Evolutionary conservation across 2,113 vertebrate species (phyloP), one percentile per base, ranked within the genome.

Genomic region (Ptilonorhynchus violaceus): DNA sequence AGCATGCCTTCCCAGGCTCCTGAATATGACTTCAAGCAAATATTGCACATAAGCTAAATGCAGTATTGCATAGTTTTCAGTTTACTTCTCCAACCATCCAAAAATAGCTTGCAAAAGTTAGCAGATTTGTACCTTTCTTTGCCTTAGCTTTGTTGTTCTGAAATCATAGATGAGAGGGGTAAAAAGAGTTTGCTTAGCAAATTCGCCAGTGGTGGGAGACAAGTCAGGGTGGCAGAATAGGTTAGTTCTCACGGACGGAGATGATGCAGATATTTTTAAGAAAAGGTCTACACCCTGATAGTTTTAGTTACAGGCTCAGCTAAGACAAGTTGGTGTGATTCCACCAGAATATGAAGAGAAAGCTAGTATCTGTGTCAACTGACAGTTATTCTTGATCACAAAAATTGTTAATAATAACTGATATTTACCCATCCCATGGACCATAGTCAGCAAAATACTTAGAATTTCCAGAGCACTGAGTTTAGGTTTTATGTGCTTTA

Each of bases 61-160:
- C 6, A 37, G 25, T 28, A 31, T 41, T 0, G 0, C 10, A 12
- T 8, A 21, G 9, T 18, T 13, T 78, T 47, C 20, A 25, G 4
- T 49, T 88, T 42, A 37, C 53, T 91, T 75, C 44, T 62, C 50
- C 50, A 77, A 1, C 17, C 31, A 76, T 68, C 69, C 28, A 86
- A 74, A 96, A 73, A 58, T 21, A 66, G 37, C 37, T 77, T 46
- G n/a, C 59, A 58, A 46, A 63, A 81, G 6, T 47, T 80, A 58
- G 47, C 33, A 74, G 37, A n/a, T 58, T 46, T 55, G 7, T 10
- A 30, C 52, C n/a, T 89, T 70, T 68, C 44, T 84, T 73, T 85
- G 24, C 37, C 42, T 68, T 33, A 68, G 23, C 42, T 79, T 68
- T 49, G 33, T 55, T 60, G 47, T 68, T 92, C 63, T 81, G 58